phyloP scores from a whole-genome alignment of 2,113 vertebrate species.

The Mobula birostris region DNA sequence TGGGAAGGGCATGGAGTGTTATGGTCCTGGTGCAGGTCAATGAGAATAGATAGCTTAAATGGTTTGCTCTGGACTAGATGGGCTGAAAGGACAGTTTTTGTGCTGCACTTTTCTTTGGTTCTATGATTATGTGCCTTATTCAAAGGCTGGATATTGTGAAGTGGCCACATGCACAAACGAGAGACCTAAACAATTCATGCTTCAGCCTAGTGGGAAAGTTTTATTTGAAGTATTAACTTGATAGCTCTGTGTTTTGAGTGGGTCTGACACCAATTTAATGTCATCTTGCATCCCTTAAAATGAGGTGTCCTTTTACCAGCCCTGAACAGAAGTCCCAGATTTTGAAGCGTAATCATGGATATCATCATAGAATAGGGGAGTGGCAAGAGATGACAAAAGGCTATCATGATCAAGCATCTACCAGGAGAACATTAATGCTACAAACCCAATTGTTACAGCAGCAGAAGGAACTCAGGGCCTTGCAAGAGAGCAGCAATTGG shows the following conservation, averaged over 20 bases:
- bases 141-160: no score
- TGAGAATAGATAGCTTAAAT: no score
- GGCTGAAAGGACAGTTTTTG: no score
- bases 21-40: no score
- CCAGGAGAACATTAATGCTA: neutral
- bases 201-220: neutral
- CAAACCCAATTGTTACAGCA: neutral
- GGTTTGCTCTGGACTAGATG: no score
- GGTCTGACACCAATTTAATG: neutral
- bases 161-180: neutral
- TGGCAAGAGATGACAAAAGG: neutral
- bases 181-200: neutral
- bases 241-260: neutral
- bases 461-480: neutral
- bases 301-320: neutral
- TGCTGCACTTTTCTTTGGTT: no score
- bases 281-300: neutral
- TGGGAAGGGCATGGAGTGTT: no score
- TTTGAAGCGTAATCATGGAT: neutral
- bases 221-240: neutral
- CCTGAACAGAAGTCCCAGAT: neutral
- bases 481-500: neutral
- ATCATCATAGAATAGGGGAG: neutral
- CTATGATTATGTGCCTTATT: no score
- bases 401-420: neutral